Evolutionary conservation across 2,113 vertebrate species (phyloP), one percentile per base, ranked within the genome.

Genomic region (Crotophaga sulcirostris): DNA sequence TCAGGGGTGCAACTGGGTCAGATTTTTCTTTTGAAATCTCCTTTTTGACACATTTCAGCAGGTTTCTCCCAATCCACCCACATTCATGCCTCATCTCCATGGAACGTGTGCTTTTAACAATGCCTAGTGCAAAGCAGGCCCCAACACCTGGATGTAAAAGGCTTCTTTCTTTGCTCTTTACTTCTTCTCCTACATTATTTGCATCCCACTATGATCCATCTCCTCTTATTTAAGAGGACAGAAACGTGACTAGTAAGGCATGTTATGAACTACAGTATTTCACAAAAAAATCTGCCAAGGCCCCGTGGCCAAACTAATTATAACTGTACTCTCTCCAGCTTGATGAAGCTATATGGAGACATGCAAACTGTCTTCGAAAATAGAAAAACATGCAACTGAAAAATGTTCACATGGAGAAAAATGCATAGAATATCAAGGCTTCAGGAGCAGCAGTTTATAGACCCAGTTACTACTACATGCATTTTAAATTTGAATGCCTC

Each of bases 401-500:
- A 95, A 79, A 59, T 14, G 47, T 52, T 84, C 82, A 75, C 79
- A 75, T 67, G 76, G 64, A 95, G 93, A 91, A 97, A 96, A 96
- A 96, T 88, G 93, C 92, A 92, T 34, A 79, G 76, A 86, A 62
- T 78, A 54, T 31, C 1, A 3, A 93, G 87, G 42, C 84, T 96
- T 93, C 73, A 72, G 79, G 82, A 94, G 70, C 79, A 87, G 93
- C 92, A 92, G 83, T 97, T 88, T 90, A 77, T 33, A 97, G 96
- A 96, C 60, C 66, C 60, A 75, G 70, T 74, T 96, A 69, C 83
- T 95, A 94, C 80, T 68, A 93, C 70, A 89, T 89, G 96, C 97
- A 84, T 97, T 95, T 98, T 96, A 81, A 84, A 94, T 96, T 89
- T 90, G 89, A 94, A 96, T 60, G 68, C 79, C 94, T 94, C 86